phyloP scores from a whole-genome alignment of 2,797 vertebrate species.

The Decapterus maruadsi region DNA sequence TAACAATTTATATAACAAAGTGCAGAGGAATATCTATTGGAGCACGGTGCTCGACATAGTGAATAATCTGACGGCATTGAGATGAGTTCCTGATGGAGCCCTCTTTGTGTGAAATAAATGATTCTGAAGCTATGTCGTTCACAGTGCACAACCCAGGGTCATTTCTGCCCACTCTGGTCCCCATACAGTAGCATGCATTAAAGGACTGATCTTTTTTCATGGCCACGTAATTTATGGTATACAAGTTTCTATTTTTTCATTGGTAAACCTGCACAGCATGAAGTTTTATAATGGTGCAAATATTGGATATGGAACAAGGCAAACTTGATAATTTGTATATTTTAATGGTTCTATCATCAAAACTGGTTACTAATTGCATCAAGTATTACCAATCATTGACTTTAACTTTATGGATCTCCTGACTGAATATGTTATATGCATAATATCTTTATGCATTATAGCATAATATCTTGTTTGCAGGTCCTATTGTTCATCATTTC shows the following conservation, averaged over 20 bases:
- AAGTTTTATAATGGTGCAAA: not conserved
- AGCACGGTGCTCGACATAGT: not conserved
- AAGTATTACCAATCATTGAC: not conserved
- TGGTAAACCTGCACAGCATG: not conserved
- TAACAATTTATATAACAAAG: slow-evolving; percentile 13
- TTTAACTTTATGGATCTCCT: not conserved
- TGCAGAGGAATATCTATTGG: not conserved
- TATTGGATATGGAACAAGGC: not conserved
- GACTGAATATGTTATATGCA: too few species aligned
- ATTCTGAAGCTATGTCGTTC: not conserved
- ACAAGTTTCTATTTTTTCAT: not conserved
- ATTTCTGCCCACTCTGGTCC: too few species aligned
- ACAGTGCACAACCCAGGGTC: not conserved
- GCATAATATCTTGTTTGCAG: too few species aligned
- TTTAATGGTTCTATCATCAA: too few species aligned
- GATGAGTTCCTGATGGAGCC: too few species aligned
- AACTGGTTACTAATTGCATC: too few species aligned
- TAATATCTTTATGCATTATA: too few species aligned
- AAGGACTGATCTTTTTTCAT: not conserved
- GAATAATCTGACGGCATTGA: not conserved
- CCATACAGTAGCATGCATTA: too few species aligned
- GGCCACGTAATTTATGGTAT: not conserved
- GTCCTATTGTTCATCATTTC: too few species aligned
- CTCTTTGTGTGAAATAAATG: not conserved
- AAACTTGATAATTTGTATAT: not conserved